Evolutionary conservation across 2,797 vertebrate genomes (phyloP).

Genomic region (Chlorospingus semifuscus): DNA sequence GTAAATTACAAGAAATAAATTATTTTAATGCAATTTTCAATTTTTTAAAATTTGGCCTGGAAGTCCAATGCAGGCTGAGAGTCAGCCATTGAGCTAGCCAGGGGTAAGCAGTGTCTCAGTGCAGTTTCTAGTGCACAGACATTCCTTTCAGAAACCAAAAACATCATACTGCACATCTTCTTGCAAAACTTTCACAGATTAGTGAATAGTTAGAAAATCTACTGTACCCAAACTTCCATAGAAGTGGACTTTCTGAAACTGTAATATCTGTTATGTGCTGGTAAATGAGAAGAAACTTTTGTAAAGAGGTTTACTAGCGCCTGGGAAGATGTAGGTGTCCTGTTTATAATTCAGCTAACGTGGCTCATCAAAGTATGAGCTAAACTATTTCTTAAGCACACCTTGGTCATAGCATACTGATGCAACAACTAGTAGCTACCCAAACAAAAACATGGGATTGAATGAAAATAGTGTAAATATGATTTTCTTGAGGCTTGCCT

Average conservation of each 20-base stretch:
- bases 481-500: neutral
- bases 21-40: neutral
- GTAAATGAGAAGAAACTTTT: neutral
- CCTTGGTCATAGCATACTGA: neutral
- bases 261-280: neutral
- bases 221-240: neutral
- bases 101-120: neutral
- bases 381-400: neutral
- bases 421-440: neutral
- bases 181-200: neutral
- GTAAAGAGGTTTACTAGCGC: neutral
- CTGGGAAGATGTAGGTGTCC: neutral
- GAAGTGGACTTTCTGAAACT: neutral
- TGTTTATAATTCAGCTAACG: neutral
- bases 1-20: neutral
- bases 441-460: neutral
- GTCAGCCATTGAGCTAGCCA: neutral
- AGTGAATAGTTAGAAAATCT: neutral
- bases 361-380: neutral
- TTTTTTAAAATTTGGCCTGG: neutral
- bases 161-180: neutral
- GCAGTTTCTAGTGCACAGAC: neutral
- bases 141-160: neutral
- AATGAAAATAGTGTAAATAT: neutral
- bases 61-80: neutral